Percentiles rank a stretch among this genome's conserved stretches.
Evolutionary conservation across 2,797 vertebrate species (phyloP).

Genomic region (Poecilia wingei): DNA sequence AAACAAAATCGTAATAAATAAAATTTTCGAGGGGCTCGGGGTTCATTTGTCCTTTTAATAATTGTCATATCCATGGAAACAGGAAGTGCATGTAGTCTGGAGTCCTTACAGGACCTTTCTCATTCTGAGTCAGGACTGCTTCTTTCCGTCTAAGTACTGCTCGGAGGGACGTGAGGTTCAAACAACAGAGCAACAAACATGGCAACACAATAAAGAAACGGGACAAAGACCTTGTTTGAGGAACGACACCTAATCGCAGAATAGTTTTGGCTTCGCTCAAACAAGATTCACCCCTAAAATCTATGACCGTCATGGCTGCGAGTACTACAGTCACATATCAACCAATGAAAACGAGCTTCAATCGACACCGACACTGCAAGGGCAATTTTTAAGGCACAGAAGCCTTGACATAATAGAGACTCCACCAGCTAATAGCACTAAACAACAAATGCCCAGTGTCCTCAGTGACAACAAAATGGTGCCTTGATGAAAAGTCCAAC

Average conservation of each 20-base stretch:
- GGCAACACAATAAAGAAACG: slow-evolving; percentile 70
- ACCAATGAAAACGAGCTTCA: slow-evolving; percentile 64
- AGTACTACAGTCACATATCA: slow-evolving; percentile 54
- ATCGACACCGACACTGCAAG: slow-evolving; percentile 74
- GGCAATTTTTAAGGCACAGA: slow-evolving; percentile 87
- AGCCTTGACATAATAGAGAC: slow-evolving; percentile 88
- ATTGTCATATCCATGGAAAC: slow-evolving; percentile 67
- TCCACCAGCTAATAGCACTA: slow-evolving; percentile 85
- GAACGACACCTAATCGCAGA: slow-evolving; percentile 50
- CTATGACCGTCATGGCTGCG: slow-evolving; percentile 53
- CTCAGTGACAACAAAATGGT: slow-evolving; percentile 70
- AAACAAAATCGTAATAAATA: slow-evolving; percentile 76
- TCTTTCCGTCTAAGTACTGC: slow-evolving; percentile 68
- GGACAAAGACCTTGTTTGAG: slow-evolving; percentile 65
- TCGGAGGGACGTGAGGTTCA: slow-evolving; percentile 52
- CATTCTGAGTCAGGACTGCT: slow-evolving; percentile 66
- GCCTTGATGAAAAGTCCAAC: slow-evolving; percentile 69
- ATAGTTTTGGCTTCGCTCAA: slow-evolving; percentile 54
- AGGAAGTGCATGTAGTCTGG: slow-evolving; percentile 82
- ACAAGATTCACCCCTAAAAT: slow-evolving; percentile 59
- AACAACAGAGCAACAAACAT: slow-evolving; percentile 73
- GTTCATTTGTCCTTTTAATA: slow-evolving; percentile 68
- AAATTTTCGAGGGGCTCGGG: slow-evolving; percentile 64
- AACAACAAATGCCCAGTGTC: slow-evolving; percentile 81
- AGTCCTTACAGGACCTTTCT: slow-evolving; percentile 80